phyloP scores from a whole-genome alignment of 2,113 vertebrate species.

The Pterocles orientalis region DNA sequence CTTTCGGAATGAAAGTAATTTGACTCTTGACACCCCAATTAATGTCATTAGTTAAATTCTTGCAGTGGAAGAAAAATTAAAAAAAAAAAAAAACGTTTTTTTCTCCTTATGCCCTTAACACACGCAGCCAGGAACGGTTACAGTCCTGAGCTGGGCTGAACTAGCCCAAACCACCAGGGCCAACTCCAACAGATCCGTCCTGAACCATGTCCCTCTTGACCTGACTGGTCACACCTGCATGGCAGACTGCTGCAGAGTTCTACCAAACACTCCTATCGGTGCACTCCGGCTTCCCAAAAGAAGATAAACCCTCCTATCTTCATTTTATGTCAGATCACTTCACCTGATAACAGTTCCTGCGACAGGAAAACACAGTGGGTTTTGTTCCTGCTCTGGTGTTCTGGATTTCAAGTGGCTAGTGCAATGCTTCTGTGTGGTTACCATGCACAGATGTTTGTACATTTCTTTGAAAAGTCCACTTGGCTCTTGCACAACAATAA shows the following conservation, averaged over 20 bases:
- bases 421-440: not conserved
- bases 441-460: not conserved
- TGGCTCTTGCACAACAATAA: not conserved
- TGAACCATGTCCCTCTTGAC: not conserved
- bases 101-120: not conserved
- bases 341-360: not conserved
- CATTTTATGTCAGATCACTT: not conserved
- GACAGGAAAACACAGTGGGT: not conserved
- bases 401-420: not conserved
- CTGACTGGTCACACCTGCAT: not conserved
- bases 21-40: not conserved
- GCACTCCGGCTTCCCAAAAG: not conserved
- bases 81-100: not conserved
- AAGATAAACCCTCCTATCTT: not conserved
- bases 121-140: not conserved
- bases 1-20: not conserved
- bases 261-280: not conserved
- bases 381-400: not conserved
- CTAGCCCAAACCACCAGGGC: not conserved
- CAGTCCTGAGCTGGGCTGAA: not conserved
- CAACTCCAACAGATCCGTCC: fast-evolving
- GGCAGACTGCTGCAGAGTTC: not conserved
- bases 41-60: not conserved
- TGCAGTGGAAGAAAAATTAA: not conserved
- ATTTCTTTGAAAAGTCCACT: conserved; percentile 17